Percentiles rank a stretch among this genome's conserved stretches.
These are phyloP conservation scores for Tetrapedia diversipes DNA, from an alignment of 2,888 invertebrate species.

Conservation along the genomic window DNA sequence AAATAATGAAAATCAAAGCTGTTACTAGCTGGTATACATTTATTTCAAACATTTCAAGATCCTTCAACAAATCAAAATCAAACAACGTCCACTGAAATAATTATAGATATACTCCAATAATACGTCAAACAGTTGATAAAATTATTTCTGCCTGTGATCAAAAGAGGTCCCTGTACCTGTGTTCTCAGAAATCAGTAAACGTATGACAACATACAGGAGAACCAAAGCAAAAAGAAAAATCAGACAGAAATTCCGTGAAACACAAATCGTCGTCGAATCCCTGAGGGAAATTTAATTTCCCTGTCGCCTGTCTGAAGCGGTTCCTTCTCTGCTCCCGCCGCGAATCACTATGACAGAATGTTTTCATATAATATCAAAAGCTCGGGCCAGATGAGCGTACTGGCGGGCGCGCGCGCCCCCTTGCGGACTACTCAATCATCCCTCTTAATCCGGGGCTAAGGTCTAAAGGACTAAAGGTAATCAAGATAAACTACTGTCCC, in stretches of 20 bases:
- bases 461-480: slow-evolving; percentile 72
- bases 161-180: background rate
- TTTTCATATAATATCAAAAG: slow-evolving; percentile 69
- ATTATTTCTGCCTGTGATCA: background rate
- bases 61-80: background rate
- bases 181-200: background rate
- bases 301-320: slow-evolving; percentile 26
- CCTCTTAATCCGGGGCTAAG: slow-evolving; percentile 71
- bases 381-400: slow-evolving; percentile 40
- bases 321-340: slow-evolving; percentile 34
- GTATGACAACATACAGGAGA: background rate
- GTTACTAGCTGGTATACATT: no score
- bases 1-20: no score
- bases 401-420: no score
- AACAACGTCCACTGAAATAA: background rate
- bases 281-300: slow-evolving; percentile 50
- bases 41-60: background rate
- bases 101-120: no score
- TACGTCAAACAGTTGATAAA: background rate
- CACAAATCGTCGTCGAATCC: slow-evolving; percentile 15
- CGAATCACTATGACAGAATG: slow-evolving; percentile 68
- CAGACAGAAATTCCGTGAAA: slow-evolving; percentile 5
- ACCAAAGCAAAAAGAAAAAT: background rate
- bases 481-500: slow-evolving; percentile 73
- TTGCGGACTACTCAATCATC: slow-evolving; percentile 71